A percentile compares a stretch with the other conserved stretches of the same genome.
Conservation (phyloP, 2,113 vertebrate species). For the Toxotes chatareus region DNA sequence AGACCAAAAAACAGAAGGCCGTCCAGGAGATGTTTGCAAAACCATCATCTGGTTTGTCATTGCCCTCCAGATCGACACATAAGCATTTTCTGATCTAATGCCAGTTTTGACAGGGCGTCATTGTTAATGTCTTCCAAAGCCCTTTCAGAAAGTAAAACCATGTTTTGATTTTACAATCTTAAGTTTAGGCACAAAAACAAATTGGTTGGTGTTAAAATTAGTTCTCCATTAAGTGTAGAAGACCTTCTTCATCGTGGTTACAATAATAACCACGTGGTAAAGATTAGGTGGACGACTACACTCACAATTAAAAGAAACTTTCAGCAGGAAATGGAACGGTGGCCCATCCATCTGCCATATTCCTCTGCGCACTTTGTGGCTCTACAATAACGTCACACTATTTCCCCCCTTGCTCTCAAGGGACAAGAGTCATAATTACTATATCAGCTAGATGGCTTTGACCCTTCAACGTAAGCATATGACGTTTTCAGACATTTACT, state of each 20-base stretch:
- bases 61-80: too few species aligned
- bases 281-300: not conserved
- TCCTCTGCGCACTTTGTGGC: not conserved
- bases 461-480: not conserved
- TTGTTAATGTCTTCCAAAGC: too few species aligned
- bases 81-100: too few species aligned
- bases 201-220: not conserved
- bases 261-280: too few species aligned
- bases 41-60: not conserved
- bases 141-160: too few species aligned
- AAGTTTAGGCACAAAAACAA: not conserved
- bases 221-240: not conserved
- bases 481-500: not conserved
- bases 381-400: not conserved
- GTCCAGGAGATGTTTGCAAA: not conserved
- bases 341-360: not conserved
- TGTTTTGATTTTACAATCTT: not conserved
- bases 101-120: too few species aligned
- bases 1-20: not conserved
- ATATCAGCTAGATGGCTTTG: not conserved
- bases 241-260: not conserved
- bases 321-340: not conserved
- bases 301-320: not conserved
- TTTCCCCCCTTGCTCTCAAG: constrained; percentile 1
- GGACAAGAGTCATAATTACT: not conserved